Conservation (phyloP, 1,140 invertebrate genomes). For the Drosophila miranda region DNA sequence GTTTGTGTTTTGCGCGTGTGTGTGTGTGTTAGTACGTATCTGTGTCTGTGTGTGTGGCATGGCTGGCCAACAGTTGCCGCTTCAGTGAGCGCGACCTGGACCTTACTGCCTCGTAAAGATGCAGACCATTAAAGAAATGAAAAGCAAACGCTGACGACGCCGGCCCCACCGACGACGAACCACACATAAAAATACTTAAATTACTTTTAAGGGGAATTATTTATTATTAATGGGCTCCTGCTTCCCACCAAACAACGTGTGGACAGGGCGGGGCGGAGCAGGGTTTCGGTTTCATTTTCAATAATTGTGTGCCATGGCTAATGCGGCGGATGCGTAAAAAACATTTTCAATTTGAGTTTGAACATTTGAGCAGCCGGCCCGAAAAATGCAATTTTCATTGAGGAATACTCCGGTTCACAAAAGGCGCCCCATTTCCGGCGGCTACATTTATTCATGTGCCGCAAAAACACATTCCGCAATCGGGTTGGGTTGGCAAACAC, state of each 20-base stretch:
- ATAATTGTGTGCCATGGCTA: constrained; percentile 20
- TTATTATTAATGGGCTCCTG: constrained; percentile 72
- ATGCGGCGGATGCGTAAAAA: constrained; percentile 43
- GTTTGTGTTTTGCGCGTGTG: neutral
- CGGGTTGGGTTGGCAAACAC: constrained; percentile 25
- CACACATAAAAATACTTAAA: constrained; percentile 78
- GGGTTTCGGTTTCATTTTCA: constrained; percentile 33
- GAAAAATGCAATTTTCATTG: constrained; percentile 34
- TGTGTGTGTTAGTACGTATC: constrained; percentile 14
- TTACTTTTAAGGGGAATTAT: constrained; percentile 79
- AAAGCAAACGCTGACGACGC: constrained; percentile 60
- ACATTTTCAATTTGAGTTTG: constrained; percentile 35
- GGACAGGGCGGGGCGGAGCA: constrained; percentile 16
- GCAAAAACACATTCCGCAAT: constrained; percentile 37
- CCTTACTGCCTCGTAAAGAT: constrained; percentile 65
- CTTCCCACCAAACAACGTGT: constrained; percentile 9
- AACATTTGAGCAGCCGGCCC: neutral
- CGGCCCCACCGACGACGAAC: constrained; percentile 33
- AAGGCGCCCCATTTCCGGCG: constrained; percentile 55
- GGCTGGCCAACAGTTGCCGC: constrained; percentile 62
- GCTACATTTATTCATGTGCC: constrained; percentile 52
- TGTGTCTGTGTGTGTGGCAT: constrained; percentile 14
- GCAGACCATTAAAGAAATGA: constrained; percentile 79
- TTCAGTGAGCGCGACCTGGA: constrained; percentile 64
- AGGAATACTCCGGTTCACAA: neutral